Base-by-base conservation (phyloP, 2,797 vertebrate species). In the Bucorvus abyssinicus region DNA sequence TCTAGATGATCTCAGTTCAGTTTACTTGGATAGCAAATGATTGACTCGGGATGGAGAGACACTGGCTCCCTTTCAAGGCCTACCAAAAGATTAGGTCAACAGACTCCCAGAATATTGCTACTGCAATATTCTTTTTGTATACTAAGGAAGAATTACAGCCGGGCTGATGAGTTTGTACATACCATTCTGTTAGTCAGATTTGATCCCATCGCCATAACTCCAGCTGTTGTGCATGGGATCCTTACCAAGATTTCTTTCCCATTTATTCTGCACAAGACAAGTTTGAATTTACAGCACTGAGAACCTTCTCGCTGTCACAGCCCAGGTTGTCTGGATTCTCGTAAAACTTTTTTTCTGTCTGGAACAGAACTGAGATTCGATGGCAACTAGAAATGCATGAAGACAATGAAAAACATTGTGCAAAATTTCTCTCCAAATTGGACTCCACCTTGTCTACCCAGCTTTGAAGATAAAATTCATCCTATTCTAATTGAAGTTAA, bases 1-100 rank as follows among this genome's bases (percentile, higher is more conserved):
- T 95, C 94, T 97, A 97, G 95, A 97, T 96, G 96, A 95, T 95
- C 96, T 96, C 96, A 95, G 90, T 94, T 94, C 80, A 69, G 84
- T 95, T 97, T 95, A 94, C 95, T 97, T 97, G 90, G 92, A 93
- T 71, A 94, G 74, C 56, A 83, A 94, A 91, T 90, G 69, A 93
- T 91, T 97, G 95, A 96, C 88, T 97, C 1, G 0, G 80, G 78
- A 91, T 90, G 80, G 85, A 88, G 87, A 95, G 91, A 94, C 92
- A 94, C 92, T 96, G 96, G 95, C 93, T 95, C 47, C 61, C 44
- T 94, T 96, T 97, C 94, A 96, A 96, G 90, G 44, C 75, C 89
- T 94, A 93, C 86, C 53, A 81, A 82, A 92, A 89, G 84, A 87
- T 75, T 93, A 94, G 94, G 80, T 77, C 88, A 79, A 75, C 76